Conservation (phyloP, 2,888 invertebrate species). For the Torymus aiolomorphi region DNA sequence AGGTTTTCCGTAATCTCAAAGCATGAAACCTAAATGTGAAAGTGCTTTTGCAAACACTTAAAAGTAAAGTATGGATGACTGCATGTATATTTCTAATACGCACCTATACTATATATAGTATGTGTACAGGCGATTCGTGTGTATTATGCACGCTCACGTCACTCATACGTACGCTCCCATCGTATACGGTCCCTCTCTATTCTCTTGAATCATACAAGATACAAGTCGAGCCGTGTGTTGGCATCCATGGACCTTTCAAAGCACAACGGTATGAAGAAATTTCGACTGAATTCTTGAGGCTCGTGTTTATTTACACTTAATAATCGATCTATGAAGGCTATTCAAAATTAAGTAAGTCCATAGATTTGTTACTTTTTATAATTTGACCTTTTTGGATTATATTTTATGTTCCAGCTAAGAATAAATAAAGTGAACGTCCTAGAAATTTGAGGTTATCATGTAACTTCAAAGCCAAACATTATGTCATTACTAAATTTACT, state of each 20-base stretch:
- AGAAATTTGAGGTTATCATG: constrained; percentile 60
- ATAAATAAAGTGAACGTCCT: constrained; percentile 30
- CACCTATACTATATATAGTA: neutral
- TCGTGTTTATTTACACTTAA: constrained; percentile 16
- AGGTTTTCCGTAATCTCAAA: constrained; percentile 37
- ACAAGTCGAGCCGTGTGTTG: constrained; percentile 20
- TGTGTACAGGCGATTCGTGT: too few relatives aligned
- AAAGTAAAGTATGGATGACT: constrained; percentile 11
- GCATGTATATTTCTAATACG: constrained; percentile 18
- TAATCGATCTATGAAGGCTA: constrained; percentile 8
- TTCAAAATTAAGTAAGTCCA: constrained; percentile 9
- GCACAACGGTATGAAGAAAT: constrained; percentile 42
- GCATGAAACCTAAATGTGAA: constrained; percentile 44
- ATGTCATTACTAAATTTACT: constrained; percentile 55
- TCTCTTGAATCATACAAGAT: neutral
- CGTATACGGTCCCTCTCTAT: too few relatives aligned
- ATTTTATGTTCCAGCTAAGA: neutral
- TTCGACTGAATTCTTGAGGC: constrained; percentile 16
- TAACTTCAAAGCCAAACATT: constrained; percentile 42
- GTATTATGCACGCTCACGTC: constrained; percentile 20
- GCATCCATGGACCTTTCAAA: constrained; percentile 44
- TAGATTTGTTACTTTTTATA: neutral
- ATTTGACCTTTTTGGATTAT: neutral
- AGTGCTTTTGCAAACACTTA: constrained; percentile 14
- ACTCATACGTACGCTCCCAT: neutral